Evolutionary conservation across 2,888 invertebrate genomes (phyloP).

Genomic region (Cremastinae sp.): DNA sequence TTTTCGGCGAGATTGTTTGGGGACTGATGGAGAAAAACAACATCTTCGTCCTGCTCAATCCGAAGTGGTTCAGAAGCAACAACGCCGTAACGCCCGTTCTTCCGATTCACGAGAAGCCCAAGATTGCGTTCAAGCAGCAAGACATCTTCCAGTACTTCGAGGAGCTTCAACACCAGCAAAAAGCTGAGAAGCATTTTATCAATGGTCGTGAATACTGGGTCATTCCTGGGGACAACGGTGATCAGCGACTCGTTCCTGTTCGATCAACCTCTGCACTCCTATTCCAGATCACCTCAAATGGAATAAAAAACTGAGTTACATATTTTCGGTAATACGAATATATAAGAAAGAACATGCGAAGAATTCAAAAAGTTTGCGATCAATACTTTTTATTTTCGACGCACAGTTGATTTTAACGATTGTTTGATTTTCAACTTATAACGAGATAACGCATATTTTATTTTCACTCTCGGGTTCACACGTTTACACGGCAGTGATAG

Average conservation of each 20-base stretch:
- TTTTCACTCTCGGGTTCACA: not conserved
- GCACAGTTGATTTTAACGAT: too few species aligned
- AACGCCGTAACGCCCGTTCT: constrained; percentile 8
- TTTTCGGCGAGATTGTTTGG: constrained; percentile 84
- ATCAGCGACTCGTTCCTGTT: constrained; percentile 87
- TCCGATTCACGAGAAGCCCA: not conserved
- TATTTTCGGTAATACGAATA: too few species aligned
- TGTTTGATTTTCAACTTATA: too few species aligned
- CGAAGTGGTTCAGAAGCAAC: constrained; percentile 31
- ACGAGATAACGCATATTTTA: not conserved
- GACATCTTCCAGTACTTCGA: constrained; percentile 75
- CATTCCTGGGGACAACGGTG: constrained; percentile 83
- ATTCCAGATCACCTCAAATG: constrained; percentile 84
- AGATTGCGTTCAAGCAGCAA: not conserved
- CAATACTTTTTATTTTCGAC: too few species aligned
- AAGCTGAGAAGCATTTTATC: constrained; percentile 83
- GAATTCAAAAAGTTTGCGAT: too few species aligned
- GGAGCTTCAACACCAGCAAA: constrained; percentile 60
- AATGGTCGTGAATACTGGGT: constrained; percentile 91
- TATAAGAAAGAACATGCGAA: too few species aligned
- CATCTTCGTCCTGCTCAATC: not conserved
- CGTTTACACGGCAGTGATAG: constrained; percentile 38
- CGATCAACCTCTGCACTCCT: constrained; percentile 89
- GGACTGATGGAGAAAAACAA: too few species aligned
- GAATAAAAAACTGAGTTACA: not conserved